phyloP scores from a whole-genome alignment of 2,888 invertebrate genomes.

The Platypus cylindrus region DNA sequence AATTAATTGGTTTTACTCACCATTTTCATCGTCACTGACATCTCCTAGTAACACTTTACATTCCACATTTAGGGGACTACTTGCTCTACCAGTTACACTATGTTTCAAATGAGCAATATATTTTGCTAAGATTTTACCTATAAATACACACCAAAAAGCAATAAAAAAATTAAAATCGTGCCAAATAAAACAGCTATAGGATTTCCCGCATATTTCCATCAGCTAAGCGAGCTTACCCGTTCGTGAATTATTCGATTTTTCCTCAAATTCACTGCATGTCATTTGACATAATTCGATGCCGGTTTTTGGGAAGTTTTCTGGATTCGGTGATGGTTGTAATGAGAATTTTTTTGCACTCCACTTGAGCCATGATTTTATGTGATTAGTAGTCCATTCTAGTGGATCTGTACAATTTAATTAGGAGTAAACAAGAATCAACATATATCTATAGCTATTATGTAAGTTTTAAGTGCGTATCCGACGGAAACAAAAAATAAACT shows the following conservation, averaged over 20 bases:
- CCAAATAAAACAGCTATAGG: not conserved
- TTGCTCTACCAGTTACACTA: conserved; percentile 46
- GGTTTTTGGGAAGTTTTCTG: conserved; percentile 40
- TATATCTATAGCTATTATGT: not conserved
- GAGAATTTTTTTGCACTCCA: conserved; percentile 50
- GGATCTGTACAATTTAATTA: too few relatives aligned
- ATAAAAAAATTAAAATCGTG: not conserved
- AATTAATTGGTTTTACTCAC: too few relatives aligned
- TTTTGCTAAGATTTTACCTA: conserved; percentile 44
- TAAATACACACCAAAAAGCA: conserved; percentile 1
- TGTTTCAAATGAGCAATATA: conserved; percentile 48
- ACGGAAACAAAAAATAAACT: too few relatives aligned
- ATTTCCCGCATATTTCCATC: too few relatives aligned
- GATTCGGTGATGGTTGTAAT: conserved; percentile 41
- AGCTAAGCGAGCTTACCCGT: conserved; percentile 32
- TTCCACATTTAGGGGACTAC: conserved; percentile 44
- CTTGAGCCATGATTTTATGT: conserved; percentile 48
- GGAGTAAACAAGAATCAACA: conserved; percentile 17
- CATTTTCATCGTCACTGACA: conserved; percentile 25
- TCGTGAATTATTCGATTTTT: conserved; percentile 37
- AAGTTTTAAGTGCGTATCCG: too few relatives aligned
- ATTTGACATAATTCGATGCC: conserved; percentile 47
- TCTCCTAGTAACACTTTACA: conserved; percentile 31
- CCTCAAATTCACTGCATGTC: conserved; percentile 48
- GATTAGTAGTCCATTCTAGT: conserved; percentile 44